These are phyloP conservation scores for Hemichromis elongatus DNA, from an alignment of 2,113 vertebrate species.

Conservation along the genomic window DNA sequence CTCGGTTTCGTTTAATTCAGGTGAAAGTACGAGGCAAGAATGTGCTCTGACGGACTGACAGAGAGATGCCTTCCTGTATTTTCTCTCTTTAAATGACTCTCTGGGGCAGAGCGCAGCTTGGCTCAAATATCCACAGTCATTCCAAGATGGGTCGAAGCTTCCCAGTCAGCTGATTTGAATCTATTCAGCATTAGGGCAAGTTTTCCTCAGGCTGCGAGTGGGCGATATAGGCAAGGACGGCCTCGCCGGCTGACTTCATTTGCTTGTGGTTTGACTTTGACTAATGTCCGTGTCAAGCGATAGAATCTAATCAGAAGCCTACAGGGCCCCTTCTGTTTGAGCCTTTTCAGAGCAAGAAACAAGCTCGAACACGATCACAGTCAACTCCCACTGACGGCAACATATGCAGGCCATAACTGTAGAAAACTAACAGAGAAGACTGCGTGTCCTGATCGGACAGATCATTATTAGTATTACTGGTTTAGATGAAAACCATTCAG, in stretches of 20 bases:
- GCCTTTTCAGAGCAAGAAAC: slow-evolving; percentile 14
- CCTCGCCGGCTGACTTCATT: not conserved
- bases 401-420: not conserved
- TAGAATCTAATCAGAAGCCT: not conserved
- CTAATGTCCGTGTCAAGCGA: not conserved
- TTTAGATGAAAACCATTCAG: not conserved
- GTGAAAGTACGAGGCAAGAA: slow-evolving; percentile 42
- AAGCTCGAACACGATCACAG: slow-evolving; percentile 47
- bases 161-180: slow-evolving; percentile 35
- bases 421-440: not conserved
- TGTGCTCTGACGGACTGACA: slow-evolving; percentile 7
- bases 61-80: not conserved
- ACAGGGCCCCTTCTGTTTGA: slow-evolving; percentile 6
- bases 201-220: not conserved
- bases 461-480: not conserved
- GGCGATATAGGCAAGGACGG: not conserved
- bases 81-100: slow-evolving; percentile 2
- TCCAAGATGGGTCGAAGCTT: not conserved
- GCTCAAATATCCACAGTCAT: not conserved
- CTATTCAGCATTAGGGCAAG: not conserved
- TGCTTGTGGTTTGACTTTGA: slow-evolving; percentile 23
- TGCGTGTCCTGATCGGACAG: not conserved
- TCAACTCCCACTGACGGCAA: not conserved
- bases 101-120: not conserved
- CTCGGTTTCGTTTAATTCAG: slow-evolving; percentile 42